Percentiles rank a stretch among this genome's conserved stretches.
Conservation (phyloP, 1,140 invertebrate genomes). For the Drosophila prosaltans region DNA sequence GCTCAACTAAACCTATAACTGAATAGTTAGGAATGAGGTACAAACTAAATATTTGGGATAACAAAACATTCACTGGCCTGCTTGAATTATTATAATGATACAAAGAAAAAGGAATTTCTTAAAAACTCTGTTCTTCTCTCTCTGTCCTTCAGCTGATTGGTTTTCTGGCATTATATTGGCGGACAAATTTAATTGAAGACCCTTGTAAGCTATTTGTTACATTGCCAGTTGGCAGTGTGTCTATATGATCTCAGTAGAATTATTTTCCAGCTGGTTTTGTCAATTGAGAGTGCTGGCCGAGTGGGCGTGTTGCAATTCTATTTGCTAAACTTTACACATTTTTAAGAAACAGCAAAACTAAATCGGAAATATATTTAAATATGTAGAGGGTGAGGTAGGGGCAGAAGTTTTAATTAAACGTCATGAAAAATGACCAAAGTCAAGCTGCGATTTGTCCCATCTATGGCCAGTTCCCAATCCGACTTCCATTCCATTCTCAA, state of each 20-base stretch:
- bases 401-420: constrained; percentile 73
- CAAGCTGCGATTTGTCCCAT: constrained; percentile 26
- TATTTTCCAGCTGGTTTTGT: constrained; percentile 27
- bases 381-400: constrained; percentile 19
- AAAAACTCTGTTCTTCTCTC: too few species aligned
- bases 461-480: not conserved
- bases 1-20: not conserved
- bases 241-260: not conserved
- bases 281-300: constrained; percentile 37
- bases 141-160: too few species aligned
- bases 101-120: too few species aligned
- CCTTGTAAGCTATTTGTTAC: too few species aligned
- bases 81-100: too few species aligned
- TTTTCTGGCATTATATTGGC: too few species aligned
- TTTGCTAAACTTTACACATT: constrained; percentile 70
- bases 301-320: constrained; percentile 51
- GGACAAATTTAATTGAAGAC: too few species aligned
- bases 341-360: constrained; percentile 11
- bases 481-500: not conserved
- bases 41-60: too few species aligned
- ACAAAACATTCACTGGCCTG: too few species aligned
- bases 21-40: not conserved
- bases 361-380: constrained; percentile 32
- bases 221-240: too few species aligned
- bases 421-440: constrained; percentile 57